Conservation (phyloP, 2,113 vertebrate species). For the Ptychochromis oligacanthus region DNA sequence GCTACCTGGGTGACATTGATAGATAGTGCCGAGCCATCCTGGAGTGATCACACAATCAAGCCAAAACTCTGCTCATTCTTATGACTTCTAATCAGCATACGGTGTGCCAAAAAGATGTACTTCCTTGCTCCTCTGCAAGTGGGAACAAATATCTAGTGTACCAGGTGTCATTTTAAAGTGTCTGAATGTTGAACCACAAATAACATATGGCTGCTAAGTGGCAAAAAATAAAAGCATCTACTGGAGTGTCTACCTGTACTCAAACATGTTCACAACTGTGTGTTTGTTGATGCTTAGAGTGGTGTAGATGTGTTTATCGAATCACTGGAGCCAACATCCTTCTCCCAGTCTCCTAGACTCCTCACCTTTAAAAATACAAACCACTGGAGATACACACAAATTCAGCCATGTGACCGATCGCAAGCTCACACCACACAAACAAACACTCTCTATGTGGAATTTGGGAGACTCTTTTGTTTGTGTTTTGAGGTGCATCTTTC, state of each 20-base stretch:
- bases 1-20: conserved; percentile 70
- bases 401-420: conserved; percentile 26
- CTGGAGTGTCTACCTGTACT: conserved; percentile 26
- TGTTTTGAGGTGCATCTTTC: conserved; percentile 47
- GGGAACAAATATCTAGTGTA: not conserved
- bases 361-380: conserved; percentile 64
- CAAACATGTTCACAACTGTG: conserved; percentile 48
- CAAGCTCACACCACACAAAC: conserved; percentile 51
- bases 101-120: not conserved
- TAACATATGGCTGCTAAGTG: not conserved
- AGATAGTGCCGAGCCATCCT: conserved; percentile 43
- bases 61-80: conserved; percentile 25
- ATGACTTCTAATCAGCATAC: conserved; percentile 12
- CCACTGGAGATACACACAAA: conserved; percentile 38
- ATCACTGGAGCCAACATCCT: conserved; percentile 34
- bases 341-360: conserved; percentile 32
- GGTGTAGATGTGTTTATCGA: conserved; percentile 50
- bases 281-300: conserved; percentile 60
- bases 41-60: conserved; percentile 19
- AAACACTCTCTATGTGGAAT: conserved; percentile 62
- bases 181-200: not conserved
- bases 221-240: not conserved
- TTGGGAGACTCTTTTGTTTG: conserved; percentile 46
- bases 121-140: not conserved
- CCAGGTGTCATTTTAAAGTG: not conserved